Percentiles rank a stretch among this genome's conserved stretches.
Conservation (phyloP, 23 tunicate species). For the Phallusia fumigata region DNA sequence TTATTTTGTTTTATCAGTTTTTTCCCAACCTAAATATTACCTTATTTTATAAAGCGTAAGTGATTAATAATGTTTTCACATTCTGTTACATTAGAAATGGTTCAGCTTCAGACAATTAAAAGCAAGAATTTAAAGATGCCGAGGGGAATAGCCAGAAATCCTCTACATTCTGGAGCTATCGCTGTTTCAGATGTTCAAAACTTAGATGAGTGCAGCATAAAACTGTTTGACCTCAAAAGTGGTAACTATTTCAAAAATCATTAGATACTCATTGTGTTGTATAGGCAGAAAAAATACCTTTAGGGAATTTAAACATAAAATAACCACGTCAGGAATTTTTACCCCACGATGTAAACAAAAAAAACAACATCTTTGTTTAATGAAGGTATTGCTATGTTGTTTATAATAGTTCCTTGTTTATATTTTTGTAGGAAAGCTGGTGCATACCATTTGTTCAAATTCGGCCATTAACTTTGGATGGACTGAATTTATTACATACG, state of each 20-base stretch:
- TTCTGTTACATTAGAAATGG: neutral
- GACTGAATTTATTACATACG: conserved; percentile 20
- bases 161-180: neutral
- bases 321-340: no score
- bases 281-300: no score
- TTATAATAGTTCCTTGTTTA: no score
- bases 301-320: no score
- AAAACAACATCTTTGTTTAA: no score
- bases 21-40: no score
- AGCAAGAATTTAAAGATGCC: conserved; percentile 13
- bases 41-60: no score
- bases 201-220: conserved; percentile 9
- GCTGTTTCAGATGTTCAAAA: conserved; percentile 32
- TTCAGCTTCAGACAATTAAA: conserved; percentile 10
- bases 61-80: no score
- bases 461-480: conserved; percentile 3
- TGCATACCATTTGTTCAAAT: neutral
- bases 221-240: conserved; percentile 22
- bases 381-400: no score
- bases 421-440: conserved; percentile 14
- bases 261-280: no score
- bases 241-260: conserved; percentile 1
- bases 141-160: conserved; percentile 12
- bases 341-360: no score
- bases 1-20: no score